Evolutionary conservation across 1,140 invertebrate genomes (phyloP).

Genomic region (Tyrophagus putrescentiae): DNA sequence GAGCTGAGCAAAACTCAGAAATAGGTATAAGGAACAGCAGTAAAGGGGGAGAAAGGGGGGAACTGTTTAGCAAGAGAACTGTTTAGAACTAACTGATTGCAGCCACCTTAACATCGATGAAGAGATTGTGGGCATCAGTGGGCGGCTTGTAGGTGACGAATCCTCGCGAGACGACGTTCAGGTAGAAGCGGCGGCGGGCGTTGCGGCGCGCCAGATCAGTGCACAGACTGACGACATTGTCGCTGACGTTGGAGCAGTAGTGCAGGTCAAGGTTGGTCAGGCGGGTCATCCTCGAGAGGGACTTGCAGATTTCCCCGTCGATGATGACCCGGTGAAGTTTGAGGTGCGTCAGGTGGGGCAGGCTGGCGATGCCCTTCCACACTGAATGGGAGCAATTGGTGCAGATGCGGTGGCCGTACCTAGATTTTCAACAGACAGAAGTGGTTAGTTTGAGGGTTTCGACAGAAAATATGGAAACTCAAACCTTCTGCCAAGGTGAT

Average conservation of each 20-base stretch:
- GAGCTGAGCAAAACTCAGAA: no score
- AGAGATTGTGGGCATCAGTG: constrained; percentile 4
- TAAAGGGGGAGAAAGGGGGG: no score
- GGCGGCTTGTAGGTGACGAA: constrained; percentile 5
- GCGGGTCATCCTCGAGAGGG: not conserved
- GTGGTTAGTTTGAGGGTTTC: not conserved
- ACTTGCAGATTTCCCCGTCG: constrained; percentile 14
- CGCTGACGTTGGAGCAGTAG: constrained; percentile 19
- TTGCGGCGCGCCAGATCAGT: not conserved
- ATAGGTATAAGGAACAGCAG: no score
- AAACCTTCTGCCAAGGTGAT: constrained; percentile 11
- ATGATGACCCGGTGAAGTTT: constrained; percentile 18
- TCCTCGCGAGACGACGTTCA: constrained; percentile 1
- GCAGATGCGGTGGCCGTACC: constrained; percentile 17
- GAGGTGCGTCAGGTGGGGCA: not conserved
- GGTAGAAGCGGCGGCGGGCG: not conserved
- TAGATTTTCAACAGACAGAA: not conserved
- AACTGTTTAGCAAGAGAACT: not conserved
- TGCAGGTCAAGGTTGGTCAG: constrained; percentile 14
- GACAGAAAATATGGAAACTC: no score
- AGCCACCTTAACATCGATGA: constrained; percentile 16
- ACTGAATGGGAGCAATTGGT: not conserved
- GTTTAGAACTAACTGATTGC: not conserved
- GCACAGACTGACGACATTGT: constrained; percentile 9
- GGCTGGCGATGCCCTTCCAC: constrained; percentile 15